A percentile compares a stretch with the other conserved stretches of the same genome.
These are phyloP conservation scores for Pachyseris speciosa DNA, from an alignment of 64 coral and sea anemone genomes.

Conservation along the genomic window DNA sequence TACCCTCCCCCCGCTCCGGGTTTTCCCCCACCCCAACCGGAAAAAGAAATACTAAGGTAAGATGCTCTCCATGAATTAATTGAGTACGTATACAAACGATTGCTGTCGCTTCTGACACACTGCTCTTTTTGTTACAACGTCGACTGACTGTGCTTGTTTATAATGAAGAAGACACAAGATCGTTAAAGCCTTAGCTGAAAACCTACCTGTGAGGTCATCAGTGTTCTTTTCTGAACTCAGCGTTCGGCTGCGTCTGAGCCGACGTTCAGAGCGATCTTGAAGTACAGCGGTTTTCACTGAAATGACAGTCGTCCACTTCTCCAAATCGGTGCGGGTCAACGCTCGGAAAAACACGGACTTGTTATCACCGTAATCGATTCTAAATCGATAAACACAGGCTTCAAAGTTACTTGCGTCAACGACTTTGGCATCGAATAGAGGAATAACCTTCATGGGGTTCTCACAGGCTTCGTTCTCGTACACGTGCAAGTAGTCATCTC, in stretches of 20 bases:
- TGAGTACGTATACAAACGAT: too few species aligned
- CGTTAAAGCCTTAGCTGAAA: background rate
- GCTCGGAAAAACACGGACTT: conserved; percentile 63
- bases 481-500: conserved; percentile 69
- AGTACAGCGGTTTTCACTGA: conserved; percentile 83
- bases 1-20: too few species aligned
- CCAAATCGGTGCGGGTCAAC: conserved; percentile 73
- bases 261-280: conserved; percentile 64
- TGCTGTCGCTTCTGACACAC: too few species aligned
- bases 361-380: conserved; percentile 58
- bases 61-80: too few species aligned
- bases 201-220: background rate
- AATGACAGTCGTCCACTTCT: conserved; percentile 91
- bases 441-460: conserved; percentile 53
- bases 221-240: background rate
- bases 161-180: too few species aligned
- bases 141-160: too few species aligned
- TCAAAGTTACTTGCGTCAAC: conserved; percentile 54
- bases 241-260: conserved; percentile 9
- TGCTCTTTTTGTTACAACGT: too few species aligned
- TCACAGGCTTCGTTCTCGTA: conserved; percentile 56
- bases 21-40: too few species aligned
- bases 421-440: conserved; percentile 57
- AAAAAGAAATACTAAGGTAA: too few species aligned
- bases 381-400: conserved; percentile 65